Evolutionary conservation across 1,140 invertebrate genomes (phyloP), one percentile per base, ranked within the genome.

Genomic region (Uloborus diversus): DNA sequence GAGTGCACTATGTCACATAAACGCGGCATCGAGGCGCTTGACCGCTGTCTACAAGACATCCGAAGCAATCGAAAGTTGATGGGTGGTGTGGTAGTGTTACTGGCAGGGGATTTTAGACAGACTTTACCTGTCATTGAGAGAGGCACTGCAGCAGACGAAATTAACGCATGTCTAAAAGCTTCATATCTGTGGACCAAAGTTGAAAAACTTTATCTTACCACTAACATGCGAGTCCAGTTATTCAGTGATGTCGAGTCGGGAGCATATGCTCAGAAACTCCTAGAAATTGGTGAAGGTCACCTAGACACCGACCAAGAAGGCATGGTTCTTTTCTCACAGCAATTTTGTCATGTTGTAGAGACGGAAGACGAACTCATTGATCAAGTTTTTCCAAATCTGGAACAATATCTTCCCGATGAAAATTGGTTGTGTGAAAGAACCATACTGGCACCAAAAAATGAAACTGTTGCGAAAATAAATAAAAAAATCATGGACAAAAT

Each of bases 101-200:
- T 87, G 17, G 57, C 84, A 53, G 86, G 85, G 27, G 87, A 88
- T 84, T 88, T 88, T 64, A 76, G 86, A 13, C 87, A 89, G 85
- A 88, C 85, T 70, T 81, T 89, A 78, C 87, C 88, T 59, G 85
- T 89, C 37, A 66, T 66, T 35, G 28, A 27, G 37, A 23, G 57
- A 84, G 59, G 81, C 87, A 85, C 59, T 62, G 80, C 65, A 33
- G 85, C 85, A 25, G 84, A 86, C 82, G 82, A 84, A 81, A 71
- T 86, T 0, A 83, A 87, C 83, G 84, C 86, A 33, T 86, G 82
- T 69, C 66, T 87, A 23, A 88, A 86, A 80, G 64, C 42, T 1
- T 85, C 84, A 37, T 51, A 20, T 53, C 61, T 86, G 7, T 81
- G 79, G 80, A 20, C 5, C 4, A 9, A 65, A n/a, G 27, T 81